Evolutionary conservation across 2,888 invertebrate genomes (phyloP).

Genomic region (Paralinhomoeus sp.): DNA sequence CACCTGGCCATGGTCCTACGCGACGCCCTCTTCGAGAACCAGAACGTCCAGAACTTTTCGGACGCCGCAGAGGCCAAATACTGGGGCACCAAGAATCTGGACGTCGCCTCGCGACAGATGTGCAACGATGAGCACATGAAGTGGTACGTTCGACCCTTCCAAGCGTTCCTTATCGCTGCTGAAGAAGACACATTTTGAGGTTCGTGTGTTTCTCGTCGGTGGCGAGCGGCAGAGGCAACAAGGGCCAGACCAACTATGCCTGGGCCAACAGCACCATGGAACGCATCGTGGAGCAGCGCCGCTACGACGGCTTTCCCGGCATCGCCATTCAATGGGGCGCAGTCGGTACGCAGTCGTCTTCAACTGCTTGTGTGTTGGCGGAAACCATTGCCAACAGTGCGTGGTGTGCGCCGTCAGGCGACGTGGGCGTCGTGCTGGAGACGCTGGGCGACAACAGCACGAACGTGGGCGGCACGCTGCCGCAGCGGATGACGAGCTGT

Average conservation of each 20-base stretch:
- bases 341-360: slow-evolving; percentile 66
- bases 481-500: slow-evolving; percentile 79
- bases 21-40: slow-evolving; percentile 34
- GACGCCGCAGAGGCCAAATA: slow-evolving; percentile 52
- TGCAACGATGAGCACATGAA: slow-evolving; percentile 39
- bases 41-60: slow-evolving; percentile 22
- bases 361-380: slow-evolving; percentile 35
- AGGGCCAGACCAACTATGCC: slow-evolving; percentile 80
- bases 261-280: slow-evolving; percentile 88
- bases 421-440: slow-evolving; percentile 61
- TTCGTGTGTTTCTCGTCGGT: slow-evolving; percentile 85
- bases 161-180: too few species aligned
- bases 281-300: slow-evolving; percentile 62
- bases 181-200: too few species aligned
- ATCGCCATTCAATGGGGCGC: slow-evolving; percentile 90
- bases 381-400: too few species aligned
- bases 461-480: slow-evolving; percentile 78
- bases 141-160: too few species aligned
- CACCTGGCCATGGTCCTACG: slow-evolving; percentile 67
- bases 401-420: too few species aligned
- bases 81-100: slow-evolving; percentile 50
- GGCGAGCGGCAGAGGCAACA: slow-evolving; percentile 77
- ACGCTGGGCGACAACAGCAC: slow-evolving; percentile 57
- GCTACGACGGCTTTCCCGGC: slow-evolving; percentile 57
- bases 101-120: slow-evolving; percentile 46